Conservation (phyloP, 35 echinoderm and acorn worm species). For the Anneissia japonica region DNA sequence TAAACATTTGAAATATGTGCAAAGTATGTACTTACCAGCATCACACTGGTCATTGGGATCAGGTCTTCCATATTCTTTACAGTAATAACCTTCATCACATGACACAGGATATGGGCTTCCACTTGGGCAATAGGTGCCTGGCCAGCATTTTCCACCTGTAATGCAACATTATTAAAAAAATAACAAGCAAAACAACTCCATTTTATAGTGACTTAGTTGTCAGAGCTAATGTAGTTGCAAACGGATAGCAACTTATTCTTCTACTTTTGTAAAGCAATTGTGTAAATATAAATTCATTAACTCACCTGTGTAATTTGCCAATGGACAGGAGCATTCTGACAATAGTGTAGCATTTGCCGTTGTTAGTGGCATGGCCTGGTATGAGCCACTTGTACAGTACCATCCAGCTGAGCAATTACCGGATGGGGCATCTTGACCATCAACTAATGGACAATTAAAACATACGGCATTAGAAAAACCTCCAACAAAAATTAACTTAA, state of each 20-base stretch:
- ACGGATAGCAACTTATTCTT: too few relatives aligned
- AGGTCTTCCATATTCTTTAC: conserved; percentile 56
- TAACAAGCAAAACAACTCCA: too few relatives aligned
- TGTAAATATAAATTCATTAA: too few relatives aligned
- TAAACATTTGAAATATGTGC: too few relatives aligned
- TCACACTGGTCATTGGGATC: conserved; percentile 70
- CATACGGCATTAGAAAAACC: too few relatives aligned
- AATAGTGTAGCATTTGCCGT: conserved; percentile 72
- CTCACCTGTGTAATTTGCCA: conserved; percentile 82
- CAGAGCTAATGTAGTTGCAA: too few relatives aligned
- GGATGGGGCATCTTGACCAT: conserved; percentile 55
- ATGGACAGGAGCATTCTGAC: conserved; percentile 83
- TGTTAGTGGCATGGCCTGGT: conserved; percentile 55
- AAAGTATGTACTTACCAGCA: conserved; percentile 64
- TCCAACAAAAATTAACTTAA: too few relatives aligned
- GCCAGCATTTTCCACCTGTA: conserved; percentile 90
- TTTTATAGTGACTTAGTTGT: too few relatives aligned
- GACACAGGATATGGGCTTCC: conserved; percentile 70
- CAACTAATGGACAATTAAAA: too few relatives aligned
- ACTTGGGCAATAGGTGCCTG: conserved; percentile 86
- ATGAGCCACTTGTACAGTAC: conserved; percentile 96
- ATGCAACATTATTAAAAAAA: neutral
- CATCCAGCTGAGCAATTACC: conserved; percentile 85
- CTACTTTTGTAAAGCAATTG: too few relatives aligned
- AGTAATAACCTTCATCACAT: conserved; percentile 73